phyloP scores from a whole-genome alignment of 2,888 invertebrate species.

The Netelia melanura region DNA sequence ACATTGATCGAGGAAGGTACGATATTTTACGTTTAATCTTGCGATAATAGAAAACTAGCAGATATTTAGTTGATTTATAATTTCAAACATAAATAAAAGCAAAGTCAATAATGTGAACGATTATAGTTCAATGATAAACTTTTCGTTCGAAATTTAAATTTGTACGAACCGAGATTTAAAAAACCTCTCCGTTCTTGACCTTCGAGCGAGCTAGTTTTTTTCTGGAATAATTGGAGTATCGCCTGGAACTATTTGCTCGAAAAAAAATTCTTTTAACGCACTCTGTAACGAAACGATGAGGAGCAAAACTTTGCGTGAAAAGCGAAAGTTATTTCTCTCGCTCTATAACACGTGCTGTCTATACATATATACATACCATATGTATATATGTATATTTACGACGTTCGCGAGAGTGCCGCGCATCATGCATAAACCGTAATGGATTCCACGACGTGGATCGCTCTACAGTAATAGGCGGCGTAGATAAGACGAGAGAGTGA shows the following conservation, averaged over 20 bases:
- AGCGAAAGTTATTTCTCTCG: slow-evolving; percentile 57
- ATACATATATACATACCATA: neutral
- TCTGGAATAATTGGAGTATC: too few species aligned
- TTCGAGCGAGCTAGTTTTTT: too few species aligned
- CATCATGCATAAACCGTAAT: slow-evolving; percentile 51
- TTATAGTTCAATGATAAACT: neutral
- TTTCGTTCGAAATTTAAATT: too few species aligned
- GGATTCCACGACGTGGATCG: slow-evolving; percentile 54
- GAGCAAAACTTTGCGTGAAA: slow-evolving; percentile 31
- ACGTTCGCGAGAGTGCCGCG: slow-evolving; percentile 5
- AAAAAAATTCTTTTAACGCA: neutral
- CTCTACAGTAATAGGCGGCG: slow-evolving; percentile 24
- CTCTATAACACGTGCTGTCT: neutral
- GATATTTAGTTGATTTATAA: neutral
- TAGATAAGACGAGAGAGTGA: slow-evolving; percentile 23
- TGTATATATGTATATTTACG: neutral
- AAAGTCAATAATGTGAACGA: neutral
- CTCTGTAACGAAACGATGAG: neutral
- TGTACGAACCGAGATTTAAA: too few species aligned
- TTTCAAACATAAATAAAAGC: neutral
- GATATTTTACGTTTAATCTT: slow-evolving; percentile 22
- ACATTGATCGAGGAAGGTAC: neutral
- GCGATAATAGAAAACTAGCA: neutral
- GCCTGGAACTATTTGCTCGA: neutral
- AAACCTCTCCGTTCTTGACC: too few species aligned